Base-by-base conservation (phyloP, 2,797 vertebrate genomes). In the Glyptemys insculpta region DNA sequence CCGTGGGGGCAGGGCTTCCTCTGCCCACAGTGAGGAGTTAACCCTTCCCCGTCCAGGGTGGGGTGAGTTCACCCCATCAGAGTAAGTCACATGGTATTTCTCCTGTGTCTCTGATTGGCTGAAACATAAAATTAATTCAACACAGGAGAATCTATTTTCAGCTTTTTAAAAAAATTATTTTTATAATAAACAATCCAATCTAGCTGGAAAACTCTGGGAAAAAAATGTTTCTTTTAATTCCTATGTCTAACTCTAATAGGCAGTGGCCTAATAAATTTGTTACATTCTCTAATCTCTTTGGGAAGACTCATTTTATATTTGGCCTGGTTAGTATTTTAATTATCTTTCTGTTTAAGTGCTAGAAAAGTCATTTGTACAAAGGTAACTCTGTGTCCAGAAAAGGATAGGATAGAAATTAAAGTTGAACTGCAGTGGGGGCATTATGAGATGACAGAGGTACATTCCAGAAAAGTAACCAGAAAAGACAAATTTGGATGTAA, bases 371-470 rank as follows among this genome's bases (percentile, higher is more conserved):
- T n/a, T 87, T 93, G 47, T 83, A 37, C n/a, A 7, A 88, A 68
- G 76, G 88, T 91, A 92, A 93, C n/a, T 72, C n/a, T 41, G n/a
- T 41, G 34, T 47, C 21, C 31, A 91, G 27, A 94, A 91, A 85
- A 29, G 5, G 3, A n/a, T 85, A 11, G 3, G 12, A 76, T 37
- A 89, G 68, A 86, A 87, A 82, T 86, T 72, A 85, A 92, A 93
- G 78, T 5, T 44, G 4, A 52, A 65, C 5, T 37, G n/a, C 44
- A 92, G 27, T 25, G 53, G 92, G 80, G 90, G 74, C 12, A 56
- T 0, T 0, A 62, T 79, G 81, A 85, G 53, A 27, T 53, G 27
- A 65, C 10, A 82, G 23, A 18, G 25, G 53, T 5, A 8, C 34
- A 68, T 92, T 88, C 19, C 15, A 53, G 83, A 57, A 79, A 11